Percentiles rank a stretch among this genome's conserved stretches.
Conservation (phyloP, 1,140 invertebrate species). For the Ericerus pela region DNA sequence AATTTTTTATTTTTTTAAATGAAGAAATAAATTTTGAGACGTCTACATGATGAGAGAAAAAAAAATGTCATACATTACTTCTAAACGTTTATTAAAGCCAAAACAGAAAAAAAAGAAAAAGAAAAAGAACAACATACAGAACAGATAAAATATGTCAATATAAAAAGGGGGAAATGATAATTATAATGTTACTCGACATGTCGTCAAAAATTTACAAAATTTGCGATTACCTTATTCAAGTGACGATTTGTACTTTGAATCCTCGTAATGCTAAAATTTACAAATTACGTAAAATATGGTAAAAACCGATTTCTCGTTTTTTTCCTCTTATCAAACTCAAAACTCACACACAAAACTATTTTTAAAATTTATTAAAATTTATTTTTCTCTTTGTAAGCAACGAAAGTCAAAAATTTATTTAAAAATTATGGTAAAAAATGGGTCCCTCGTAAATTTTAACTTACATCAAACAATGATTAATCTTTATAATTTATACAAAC, state of each 20-base stretch:
- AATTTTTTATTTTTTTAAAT: too few species aligned
- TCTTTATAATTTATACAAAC: neutral
- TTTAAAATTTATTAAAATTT: neutral
- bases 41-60: neutral
- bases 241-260: slow-evolving; percentile 2
- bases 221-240: neutral
- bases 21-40: too few species aligned
- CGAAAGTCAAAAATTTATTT: neutral
- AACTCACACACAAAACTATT: neutral
- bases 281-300: slow-evolving; percentile 6
- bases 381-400: neutral
- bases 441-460: slow-evolving; percentile 6
- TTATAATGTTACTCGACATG: slow-evolving; percentile 1
- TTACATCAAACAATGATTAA: neutral
- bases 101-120: neutral
- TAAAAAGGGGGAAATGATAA: neutral
- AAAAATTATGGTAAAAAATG: slow-evolving; percentile 6
- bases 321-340: neutral
- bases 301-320: neutral
- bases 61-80: too few species aligned
- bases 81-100: slow-evolving; percentile 9
- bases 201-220: slow-evolving; percentile 10
- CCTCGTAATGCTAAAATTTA: slow-evolving; percentile 2
- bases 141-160: slow-evolving; percentile 1
- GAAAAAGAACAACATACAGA: slow-evolving; percentile 4